phyloP scores from a whole-genome alignment of 2,888 invertebrate genomes.

The Drosophila testacea region DNA sequence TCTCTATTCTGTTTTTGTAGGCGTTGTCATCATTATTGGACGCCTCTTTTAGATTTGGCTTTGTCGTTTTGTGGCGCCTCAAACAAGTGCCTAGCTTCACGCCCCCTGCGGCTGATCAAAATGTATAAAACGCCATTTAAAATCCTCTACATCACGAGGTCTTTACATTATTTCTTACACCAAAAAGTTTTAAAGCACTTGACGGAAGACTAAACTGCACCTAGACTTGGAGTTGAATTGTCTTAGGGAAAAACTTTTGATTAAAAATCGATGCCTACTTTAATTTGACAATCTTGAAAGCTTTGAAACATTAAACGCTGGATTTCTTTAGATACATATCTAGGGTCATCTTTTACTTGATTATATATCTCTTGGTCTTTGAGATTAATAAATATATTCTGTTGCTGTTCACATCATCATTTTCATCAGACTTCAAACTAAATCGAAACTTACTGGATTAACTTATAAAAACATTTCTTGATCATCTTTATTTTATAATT shows the following conservation, averaged over 20 bases:
- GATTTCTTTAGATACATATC: no score
- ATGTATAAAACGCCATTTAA: constrained; percentile 34
- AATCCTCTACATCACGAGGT: constrained; percentile 16
- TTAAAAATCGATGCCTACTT: not conserved
- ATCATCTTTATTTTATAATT: not conserved
- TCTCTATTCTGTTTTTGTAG: constrained; percentile 50
- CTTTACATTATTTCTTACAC: not conserved
- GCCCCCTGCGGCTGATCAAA: constrained; percentile 35
- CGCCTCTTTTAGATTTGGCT: constrained; percentile 34
- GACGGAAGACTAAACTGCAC: not conserved
- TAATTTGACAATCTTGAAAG: no score
- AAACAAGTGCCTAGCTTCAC: constrained; percentile 48
- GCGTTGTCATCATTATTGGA: constrained; percentile 73
- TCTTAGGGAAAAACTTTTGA: not conserved
- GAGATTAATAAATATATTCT: no score
- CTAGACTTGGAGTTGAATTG: not conserved
- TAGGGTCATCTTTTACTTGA: no score
- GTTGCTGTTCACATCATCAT: no score
- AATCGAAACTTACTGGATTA: not conserved
- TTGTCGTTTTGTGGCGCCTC: constrained; percentile 25
- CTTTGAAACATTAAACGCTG: no score
- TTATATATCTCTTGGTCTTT: no score
- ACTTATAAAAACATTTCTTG: not conserved
- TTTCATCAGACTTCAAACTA: no score
- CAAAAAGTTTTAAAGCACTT: constrained; percentile 1